Evolutionary conservation across 1,140 invertebrate genomes (phyloP).

Genomic region (Atta texana): DNA sequence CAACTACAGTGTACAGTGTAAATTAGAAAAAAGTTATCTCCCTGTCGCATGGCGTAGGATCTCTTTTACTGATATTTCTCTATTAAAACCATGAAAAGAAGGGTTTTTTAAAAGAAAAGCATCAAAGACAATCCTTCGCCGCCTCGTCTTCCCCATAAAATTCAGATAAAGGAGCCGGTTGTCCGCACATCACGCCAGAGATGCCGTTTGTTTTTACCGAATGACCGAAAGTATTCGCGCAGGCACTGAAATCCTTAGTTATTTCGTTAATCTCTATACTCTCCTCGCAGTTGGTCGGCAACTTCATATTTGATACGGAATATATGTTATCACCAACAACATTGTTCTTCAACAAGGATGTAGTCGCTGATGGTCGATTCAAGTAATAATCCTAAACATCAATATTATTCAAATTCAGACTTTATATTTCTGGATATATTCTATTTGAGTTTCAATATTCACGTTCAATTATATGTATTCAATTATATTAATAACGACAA

Average conservation of each 20-base stretch:
- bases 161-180: conserved; percentile 70
- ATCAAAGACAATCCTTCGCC: conserved; percentile 84
- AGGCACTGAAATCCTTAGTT: conserved; percentile 83
- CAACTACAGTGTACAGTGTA: conserved; percentile 26
- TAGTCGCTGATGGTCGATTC: conserved; percentile 83
- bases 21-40: conserved; percentile 61
- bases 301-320: conserved; percentile 62
- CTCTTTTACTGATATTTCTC: background rate
- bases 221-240: conserved; percentile 82
- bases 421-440: background rate
- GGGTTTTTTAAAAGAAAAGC: conserved; percentile 78
- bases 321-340: conserved; percentile 73
- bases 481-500: background rate
- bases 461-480: background rate
- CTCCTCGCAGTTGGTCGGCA: conserved; percentile 71
- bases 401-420: conserved; percentile 42
- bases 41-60: background rate
- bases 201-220: conserved; percentile 74
- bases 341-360: conserved; percentile 79
- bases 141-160: conserved; percentile 80
- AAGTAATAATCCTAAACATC: conserved; percentile 78
- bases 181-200: conserved; percentile 69
- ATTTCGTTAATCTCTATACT: conserved; percentile 81
- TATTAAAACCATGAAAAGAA: conserved; percentile 78
- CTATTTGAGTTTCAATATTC: background rate